phyloP scores from a whole-genome alignment of 2,888 invertebrate genomes.

The Eupithecia tripunctaria region DNA sequence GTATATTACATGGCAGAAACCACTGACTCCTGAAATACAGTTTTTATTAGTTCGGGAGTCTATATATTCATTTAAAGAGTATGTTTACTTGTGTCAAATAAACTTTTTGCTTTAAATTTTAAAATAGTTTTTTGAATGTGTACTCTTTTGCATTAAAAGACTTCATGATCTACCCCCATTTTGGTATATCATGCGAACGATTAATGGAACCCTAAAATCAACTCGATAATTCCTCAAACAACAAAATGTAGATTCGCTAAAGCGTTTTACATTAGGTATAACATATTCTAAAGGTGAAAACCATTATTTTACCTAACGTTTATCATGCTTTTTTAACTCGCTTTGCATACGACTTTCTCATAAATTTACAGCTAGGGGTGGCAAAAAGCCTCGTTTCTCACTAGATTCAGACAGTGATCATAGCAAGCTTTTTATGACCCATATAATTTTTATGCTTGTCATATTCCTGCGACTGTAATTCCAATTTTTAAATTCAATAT shows the following conservation, averaged over 20 bases:
- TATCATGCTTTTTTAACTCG: conserved; percentile 22
- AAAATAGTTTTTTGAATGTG: background rate
- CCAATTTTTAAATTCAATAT: background rate
- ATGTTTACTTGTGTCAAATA: too few species aligned
- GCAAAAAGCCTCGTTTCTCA: background rate
- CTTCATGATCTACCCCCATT: background rate
- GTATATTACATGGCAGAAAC: too few species aligned
- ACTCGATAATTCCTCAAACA: background rate
- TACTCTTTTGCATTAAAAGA: background rate
- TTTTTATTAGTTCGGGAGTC: too few species aligned
- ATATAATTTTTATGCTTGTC: background rate
- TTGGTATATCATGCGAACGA: background rate
- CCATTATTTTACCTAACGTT: background rate
- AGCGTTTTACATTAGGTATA: background rate
- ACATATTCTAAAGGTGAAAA: conserved; percentile 7
- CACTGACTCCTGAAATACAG: too few species aligned
- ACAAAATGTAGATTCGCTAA: background rate
- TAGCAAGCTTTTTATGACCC: background rate
- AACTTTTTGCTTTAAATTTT: too few species aligned
- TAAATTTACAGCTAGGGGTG: conserved; percentile 19
- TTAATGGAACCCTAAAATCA: background rate
- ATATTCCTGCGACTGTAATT: background rate
- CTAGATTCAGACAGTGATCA: background rate
- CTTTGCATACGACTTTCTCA: conserved; percentile 17
- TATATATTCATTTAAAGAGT: too few species aligned